These are phyloP conservation scores for Cotesia chilonis DNA, from an alignment of 1,140 invertebrate genomes.

Conservation along the genomic window DNA sequence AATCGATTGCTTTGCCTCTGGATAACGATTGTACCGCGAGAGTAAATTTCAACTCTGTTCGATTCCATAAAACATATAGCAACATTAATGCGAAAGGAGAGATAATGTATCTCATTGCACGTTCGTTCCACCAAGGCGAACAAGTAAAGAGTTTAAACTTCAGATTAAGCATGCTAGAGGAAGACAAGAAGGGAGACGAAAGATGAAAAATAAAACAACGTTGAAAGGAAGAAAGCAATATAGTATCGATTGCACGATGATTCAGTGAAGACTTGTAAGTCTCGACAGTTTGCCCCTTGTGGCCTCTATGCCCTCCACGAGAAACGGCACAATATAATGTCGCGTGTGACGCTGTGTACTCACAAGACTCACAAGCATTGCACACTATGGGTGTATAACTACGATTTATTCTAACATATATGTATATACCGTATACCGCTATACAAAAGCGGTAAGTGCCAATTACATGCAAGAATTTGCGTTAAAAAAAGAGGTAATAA, in stretches of 20 bases:
- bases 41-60: slow-evolving; percentile 6
- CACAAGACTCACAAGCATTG: slow-evolving; percentile 2
- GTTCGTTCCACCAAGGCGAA: not conserved
- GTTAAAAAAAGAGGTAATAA: slow-evolving; percentile 9
- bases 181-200: not conserved
- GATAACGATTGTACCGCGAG: slow-evolving; percentile 13
- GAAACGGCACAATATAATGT: slow-evolving; percentile 21
- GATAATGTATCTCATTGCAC: slow-evolving; percentile 1
- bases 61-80: slow-evolving; percentile 23
- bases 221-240: slow-evolving; percentile 4
- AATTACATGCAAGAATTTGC: slow-evolving; percentile 21
- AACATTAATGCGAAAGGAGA: slow-evolving; percentile 8
- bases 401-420: not conserved
- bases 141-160: not conserved
- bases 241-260: slow-evolving; percentile 12
- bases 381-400: not conserved
- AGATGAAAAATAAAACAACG: not conserved
- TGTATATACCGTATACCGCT: slow-evolving; percentile 22
- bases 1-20: slow-evolving; percentile 18
- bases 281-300: slow-evolving; percentile 5
- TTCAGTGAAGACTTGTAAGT: not conserved
- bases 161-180: not conserved
- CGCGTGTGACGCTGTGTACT: slow-evolving; percentile 15
- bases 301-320: slow-evolving; percentile 10
- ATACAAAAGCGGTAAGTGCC: slow-evolving; percentile 19